Evolutionary conservation across 2,888 invertebrate species (phyloP).

Genomic region (Epistrophe grossulariae): DNA sequence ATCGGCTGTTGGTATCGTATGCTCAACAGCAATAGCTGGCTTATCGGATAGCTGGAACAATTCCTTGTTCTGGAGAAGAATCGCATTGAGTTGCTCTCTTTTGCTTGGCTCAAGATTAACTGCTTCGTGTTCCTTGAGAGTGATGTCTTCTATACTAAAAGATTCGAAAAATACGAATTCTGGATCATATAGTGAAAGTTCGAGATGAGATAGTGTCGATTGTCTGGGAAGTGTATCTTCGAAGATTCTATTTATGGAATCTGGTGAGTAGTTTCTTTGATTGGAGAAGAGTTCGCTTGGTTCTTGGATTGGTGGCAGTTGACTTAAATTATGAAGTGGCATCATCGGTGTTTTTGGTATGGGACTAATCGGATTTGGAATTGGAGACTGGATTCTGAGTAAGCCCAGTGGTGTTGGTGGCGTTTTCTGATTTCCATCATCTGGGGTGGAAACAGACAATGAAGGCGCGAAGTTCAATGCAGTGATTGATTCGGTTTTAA

Average conservation of each 20-base stretch:
- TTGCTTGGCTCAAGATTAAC: background rate
- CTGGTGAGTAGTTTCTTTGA: background rate
- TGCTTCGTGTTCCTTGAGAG: background rate
- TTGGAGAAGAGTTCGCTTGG: background rate
- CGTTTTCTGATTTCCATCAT: background rate
- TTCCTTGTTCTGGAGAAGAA: too few species aligned
- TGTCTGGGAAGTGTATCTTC: background rate
- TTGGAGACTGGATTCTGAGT: background rate
- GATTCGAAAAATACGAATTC: conserved; percentile 1
- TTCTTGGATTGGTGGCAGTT: background rate
- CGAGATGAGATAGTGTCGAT: background rate
- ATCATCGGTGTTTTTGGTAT: background rate
- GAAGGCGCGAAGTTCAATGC: background rate
- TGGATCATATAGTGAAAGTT: conserved; percentile 10
- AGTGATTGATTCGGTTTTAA: background rate
- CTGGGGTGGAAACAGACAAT: background rate
- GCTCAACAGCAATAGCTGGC: conserved; percentile 50
- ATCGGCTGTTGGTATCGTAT: conserved; percentile 78
- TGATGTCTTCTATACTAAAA: background rate
- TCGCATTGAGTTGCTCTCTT: background rate
- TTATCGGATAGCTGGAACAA: background rate
- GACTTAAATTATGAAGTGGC: background rate
- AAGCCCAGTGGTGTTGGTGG: background rate
- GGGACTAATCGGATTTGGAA: background rate
- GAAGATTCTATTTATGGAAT: background rate